Evolutionary conservation across 2,888 invertebrate genomes (phyloP).

Genomic region (Parasteatoda lunata): DNA sequence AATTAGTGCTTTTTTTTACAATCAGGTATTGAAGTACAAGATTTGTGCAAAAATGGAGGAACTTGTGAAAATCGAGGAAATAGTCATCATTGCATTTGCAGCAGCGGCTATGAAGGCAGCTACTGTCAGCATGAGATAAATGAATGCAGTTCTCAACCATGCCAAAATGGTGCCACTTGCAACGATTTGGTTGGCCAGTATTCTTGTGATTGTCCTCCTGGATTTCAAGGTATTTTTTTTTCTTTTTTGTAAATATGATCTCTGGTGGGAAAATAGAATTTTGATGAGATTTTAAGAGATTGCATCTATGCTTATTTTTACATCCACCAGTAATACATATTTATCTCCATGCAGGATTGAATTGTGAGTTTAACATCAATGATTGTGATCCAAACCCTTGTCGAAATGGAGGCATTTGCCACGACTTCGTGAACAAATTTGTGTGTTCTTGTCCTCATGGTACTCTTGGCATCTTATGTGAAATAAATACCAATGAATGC

Average conservation of each 20-base stretch:
- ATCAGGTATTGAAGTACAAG: slow-evolving; percentile 81
- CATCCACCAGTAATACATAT: not conserved
- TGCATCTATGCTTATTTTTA: no score
- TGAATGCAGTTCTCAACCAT: slow-evolving; percentile 93
- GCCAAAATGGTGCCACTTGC: slow-evolving; percentile 97
- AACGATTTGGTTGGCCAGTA: slow-evolving; percentile 96
- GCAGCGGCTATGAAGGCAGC: slow-evolving; percentile 96
- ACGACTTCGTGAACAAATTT: slow-evolving; percentile 94
- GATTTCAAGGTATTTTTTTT: slow-evolving; percentile 84
- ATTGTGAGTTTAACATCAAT: slow-evolving; percentile 97
- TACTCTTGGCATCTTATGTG: slow-evolving; percentile 94
- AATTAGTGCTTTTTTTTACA: not conserved
- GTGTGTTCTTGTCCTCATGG: slow-evolving; percentile 93
- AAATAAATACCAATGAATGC: slow-evolving; percentile 93
- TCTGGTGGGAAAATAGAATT: not conserved
- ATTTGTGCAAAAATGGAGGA: slow-evolving; percentile 93
- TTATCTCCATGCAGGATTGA: slow-evolving; percentile 82
- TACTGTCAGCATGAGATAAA: slow-evolving; percentile 96
- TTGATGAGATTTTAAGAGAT: not conserved
- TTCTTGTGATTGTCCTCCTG: slow-evolving; percentile 95
- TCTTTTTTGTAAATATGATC: not conserved
- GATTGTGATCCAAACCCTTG: slow-evolving; percentile 97
- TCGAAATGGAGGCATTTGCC: slow-evolving; percentile 93
- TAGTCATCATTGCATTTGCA: slow-evolving; percentile 95
- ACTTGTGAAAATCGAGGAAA: slow-evolving; percentile 95